Evolutionary conservation across 2,888 invertebrate genomes (phyloP), one percentile per base, ranked within the genome.

Genomic region (Pseudolycoriella hygida): DNA sequence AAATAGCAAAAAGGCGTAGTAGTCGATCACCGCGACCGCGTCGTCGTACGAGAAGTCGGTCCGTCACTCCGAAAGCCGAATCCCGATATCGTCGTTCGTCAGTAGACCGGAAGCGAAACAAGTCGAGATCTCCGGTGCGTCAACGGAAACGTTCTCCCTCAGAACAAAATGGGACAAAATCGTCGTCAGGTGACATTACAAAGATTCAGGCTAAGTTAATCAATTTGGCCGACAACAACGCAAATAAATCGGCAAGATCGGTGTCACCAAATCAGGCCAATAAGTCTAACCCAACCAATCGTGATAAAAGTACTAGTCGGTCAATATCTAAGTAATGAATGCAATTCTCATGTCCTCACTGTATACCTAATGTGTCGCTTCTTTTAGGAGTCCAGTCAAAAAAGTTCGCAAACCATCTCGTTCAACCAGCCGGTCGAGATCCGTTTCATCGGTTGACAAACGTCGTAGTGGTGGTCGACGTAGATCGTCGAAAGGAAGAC

Each of bases 151-250:
- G 39, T 17, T 15, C 17, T 17, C 17, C 39, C 3, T 17, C 10
- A 11, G 40, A 40, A 19, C 19, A 12, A 18, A 19, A 19, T 40
- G 40, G n/a, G 17, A 41, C 11, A 3, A 41, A 41, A 41, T 49
- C 50, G n/a, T 49, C 50, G 46, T 47, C 53, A 25, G 51, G 53
- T 42, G 53, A 53, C 46, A 49, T 75, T 46, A 73, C 74, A 4
- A 69, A 73, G 53, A 64, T 75, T 4, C 76, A 76, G 57, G 75
- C 73, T 3, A 76, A 76, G 55, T 59, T 76, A 49, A 67, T 76
- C 66, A 73, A 73, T 47, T 67, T 76, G 55, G 73, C 76, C 1
- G 74, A 73, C 45, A 69, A 67, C 17, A 69, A 45, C n/a, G 34
- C 34, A 14, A 8, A 4, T 8, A 25, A 25, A 8, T 34, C 34